phyloP scores from a whole-genome alignment of 64 coral and sea anemone species.

The Pachyseris speciosa region DNA sequence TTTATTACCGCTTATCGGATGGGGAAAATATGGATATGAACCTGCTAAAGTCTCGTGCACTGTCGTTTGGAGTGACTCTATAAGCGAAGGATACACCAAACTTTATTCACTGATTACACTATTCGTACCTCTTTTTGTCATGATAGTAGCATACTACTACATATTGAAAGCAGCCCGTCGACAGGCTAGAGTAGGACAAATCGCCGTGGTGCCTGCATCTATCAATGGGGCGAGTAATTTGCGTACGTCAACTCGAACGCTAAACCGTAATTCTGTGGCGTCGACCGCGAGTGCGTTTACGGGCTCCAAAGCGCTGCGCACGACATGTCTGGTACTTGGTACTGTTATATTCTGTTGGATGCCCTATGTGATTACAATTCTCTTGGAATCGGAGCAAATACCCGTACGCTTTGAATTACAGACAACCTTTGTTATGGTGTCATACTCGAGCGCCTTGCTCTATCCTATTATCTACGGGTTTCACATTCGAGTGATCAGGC shows the following conservation, averaged over 20 bases:
- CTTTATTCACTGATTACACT: slow-evolving; percentile 64
- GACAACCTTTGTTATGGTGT: slow-evolving; percentile 58
- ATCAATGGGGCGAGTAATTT: not conserved
- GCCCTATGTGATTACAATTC: slow-evolving; percentile 71
- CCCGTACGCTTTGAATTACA: slow-evolving; percentile 59
- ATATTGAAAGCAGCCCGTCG: slow-evolving; percentile 87
- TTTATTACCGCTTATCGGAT: slow-evolving; percentile 81
- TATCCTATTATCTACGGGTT: slow-evolving; percentile 96
- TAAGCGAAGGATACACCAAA: slow-evolving; percentile 89
- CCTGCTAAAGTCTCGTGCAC: slow-evolving; percentile 79
- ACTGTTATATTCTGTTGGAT: slow-evolving; percentile 82
- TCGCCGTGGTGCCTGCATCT: slow-evolving; percentile 62
- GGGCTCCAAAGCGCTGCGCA: slow-evolving; percentile 83
- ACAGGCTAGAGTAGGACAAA: slow-evolving; percentile 83
- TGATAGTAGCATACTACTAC: slow-evolving; percentile 82
- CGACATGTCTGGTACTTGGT: slow-evolving; percentile 73
- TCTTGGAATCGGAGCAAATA: slow-evolving; percentile 75
- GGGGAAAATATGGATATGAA: slow-evolving; percentile 95
- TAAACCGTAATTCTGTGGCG: slow-evolving; percentile 62
- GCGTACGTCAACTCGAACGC: not conserved
- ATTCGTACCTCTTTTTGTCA: slow-evolving; percentile 70
- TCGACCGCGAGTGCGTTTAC: slow-evolving; percentile 73
- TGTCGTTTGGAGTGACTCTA: slow-evolving; percentile 77
- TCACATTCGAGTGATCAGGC: slow-evolving; percentile 82
- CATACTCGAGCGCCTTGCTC: slow-evolving; percentile 42